Conservation (phyloP, 2,888 invertebrate species). For the Mythimna impura region DNA sequence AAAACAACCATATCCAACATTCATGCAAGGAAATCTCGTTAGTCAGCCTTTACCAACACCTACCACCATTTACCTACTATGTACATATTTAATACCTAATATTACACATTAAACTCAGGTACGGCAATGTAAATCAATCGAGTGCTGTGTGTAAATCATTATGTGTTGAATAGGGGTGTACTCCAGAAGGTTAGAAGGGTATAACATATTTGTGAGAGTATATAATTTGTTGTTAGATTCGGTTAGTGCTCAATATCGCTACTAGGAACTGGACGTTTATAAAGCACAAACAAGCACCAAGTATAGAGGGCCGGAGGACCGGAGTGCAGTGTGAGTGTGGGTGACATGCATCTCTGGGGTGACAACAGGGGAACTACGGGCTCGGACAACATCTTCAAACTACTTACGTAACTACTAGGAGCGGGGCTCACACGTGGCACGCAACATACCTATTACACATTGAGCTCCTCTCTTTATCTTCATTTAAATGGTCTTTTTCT, state of each 20-base stretch:
- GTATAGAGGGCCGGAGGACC: conserved; percentile 54
- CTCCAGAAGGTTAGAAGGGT: conserved; percentile 33
- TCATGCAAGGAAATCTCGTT: conserved; percentile 91
- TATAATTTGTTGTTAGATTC: conserved; percentile 31
- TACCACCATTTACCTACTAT: conserved; percentile 63
- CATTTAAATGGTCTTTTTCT: conserved; percentile 83
- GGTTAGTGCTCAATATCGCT: conserved; percentile 51
- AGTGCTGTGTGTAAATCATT: conserved; percentile 59
- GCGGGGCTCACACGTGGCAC: conserved; percentile 61
- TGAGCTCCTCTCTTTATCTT: conserved; percentile 58
- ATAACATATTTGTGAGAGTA: conserved; percentile 47
- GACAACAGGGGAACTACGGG: conserved; percentile 78
- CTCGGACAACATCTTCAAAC: conserved; percentile 81
- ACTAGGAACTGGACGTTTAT: conserved; percentile 46
- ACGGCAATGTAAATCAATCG: conserved; percentile 53
- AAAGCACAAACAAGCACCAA: conserved; percentile 66
- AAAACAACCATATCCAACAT: conserved; percentile 76
- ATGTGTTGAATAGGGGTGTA: conserved; percentile 53
- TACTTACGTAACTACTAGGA: conserved; percentile 81
- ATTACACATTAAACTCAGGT: conserved; percentile 53
- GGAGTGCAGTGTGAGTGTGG: conserved; percentile 72
- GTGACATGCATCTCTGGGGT: conserved; percentile 75
- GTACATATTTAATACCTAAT: conserved; percentile 53
- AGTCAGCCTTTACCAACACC: conserved; percentile 76
- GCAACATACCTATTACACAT: conserved; percentile 70